Base-by-base conservation (phyloP, 2,888 invertebrate species). In the Phymatocera aterrima region DNA sequence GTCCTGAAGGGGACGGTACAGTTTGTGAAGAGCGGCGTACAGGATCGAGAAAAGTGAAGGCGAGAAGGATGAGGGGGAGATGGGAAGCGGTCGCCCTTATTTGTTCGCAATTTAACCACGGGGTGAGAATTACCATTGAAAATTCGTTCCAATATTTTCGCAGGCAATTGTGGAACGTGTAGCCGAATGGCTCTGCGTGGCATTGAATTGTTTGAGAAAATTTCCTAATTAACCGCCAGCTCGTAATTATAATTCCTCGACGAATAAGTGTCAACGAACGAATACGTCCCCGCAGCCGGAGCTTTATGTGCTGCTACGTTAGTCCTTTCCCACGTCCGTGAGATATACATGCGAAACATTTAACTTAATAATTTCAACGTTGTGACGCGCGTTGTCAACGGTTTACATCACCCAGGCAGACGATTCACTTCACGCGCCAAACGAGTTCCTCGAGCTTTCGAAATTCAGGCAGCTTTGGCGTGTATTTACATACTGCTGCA, bases 191-290 rank as follows among this genome's bases (percentile, higher is more conserved):
- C 68, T 43, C 37, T 5, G 24, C 40, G 68, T 43, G 68, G 43
- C 68, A 43, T 40, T 43, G 43, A 68, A 43, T 68, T 68, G 43
- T 68, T 68, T 43, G 68, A 43, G 21, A 21, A 68, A 68, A 43
- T 68, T 43, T 43, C 43, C 43, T 68, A 68, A 68, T 68, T 43
- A 68, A 68, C 68, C 43, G 24, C 43, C 24, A 21, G 40, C 68
- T 40, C 43, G 43, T 68, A 68, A 68, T 68, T 68, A 68, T 68
- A 40, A 68, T 68, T 68, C 24, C 43, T 68, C 40, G 43, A 68
- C 68, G 68, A 68, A 68, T 15, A 24, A 68, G 68, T 68, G 24
- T 68, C 37, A n/a, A 6, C 5, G 43, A 24, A n/a, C n/a, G n/a
- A n/a, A n/a, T n/a, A n/a, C 2, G 24, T 15, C 21, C 2, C 43